These are phyloP conservation scores for Engystomops pustulosus DNA, from an alignment of 2,113 vertebrate genomes.

Conservation along the genomic window DNA sequence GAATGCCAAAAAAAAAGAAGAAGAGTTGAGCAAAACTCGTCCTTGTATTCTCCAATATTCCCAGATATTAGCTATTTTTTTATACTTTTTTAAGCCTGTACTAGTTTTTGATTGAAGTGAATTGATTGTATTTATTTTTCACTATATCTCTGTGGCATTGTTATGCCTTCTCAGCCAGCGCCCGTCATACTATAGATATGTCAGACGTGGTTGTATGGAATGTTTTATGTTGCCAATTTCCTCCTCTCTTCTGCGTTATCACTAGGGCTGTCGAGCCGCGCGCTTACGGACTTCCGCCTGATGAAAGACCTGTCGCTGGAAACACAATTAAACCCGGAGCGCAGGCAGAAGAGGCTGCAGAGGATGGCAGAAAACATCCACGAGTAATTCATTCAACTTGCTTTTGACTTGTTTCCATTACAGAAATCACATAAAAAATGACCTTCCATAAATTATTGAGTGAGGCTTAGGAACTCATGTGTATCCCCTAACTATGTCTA, in stretches of 20 bases:
- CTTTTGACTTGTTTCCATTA: background rate
- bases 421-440: slow-evolving; percentile 1
- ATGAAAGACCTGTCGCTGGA: slow-evolving; percentile 69
- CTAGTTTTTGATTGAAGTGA: too few species aligned
- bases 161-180: background rate
- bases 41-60: too few species aligned
- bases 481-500: background rate
- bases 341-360: slow-evolving; percentile 65
- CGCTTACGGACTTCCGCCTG: slow-evolving; percentile 65
- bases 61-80: too few species aligned
- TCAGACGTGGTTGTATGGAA: background rate
- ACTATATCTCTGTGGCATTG: too few species aligned
- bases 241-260: background rate
- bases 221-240: slow-evolving; percentile 1
- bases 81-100: too few species aligned
- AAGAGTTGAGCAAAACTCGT: too few species aligned
- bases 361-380: slow-evolving; percentile 68
- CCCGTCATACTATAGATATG: background rate
- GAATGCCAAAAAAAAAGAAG: too few species aligned
- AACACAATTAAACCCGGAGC: slow-evolving; percentile 63
- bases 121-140: too few species aligned
- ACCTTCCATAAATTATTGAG: slow-evolving; percentile 9
- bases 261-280: slow-evolving; percentile 64
- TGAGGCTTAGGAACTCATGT: background rate
- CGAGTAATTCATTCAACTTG: slow-evolving; percentile 63